Percentiles rank a stretch among this genome's conserved stretches.
Evolutionary conservation across 2,888 invertebrate species (phyloP).

Genomic region (Osmoderma eremita): DNA sequence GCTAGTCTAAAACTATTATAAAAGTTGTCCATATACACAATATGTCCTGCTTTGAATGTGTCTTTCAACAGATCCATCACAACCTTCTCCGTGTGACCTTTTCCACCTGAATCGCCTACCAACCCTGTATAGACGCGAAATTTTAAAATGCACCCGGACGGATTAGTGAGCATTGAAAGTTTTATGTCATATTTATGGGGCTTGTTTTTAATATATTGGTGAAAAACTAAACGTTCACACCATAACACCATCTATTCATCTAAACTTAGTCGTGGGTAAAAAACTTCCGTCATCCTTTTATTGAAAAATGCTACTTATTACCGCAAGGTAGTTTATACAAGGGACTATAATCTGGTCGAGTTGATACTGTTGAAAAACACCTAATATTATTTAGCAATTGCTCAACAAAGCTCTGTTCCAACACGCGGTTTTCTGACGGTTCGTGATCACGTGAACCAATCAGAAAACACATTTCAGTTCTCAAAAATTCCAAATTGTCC

Average conservation of each 20-base stretch:
- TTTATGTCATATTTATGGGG: constrained; percentile 54
- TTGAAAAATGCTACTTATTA: constrained; percentile 59
- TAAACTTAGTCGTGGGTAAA: constrained; percentile 47
- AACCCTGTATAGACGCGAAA: constrained; percentile 51
- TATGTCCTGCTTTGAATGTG: constrained; percentile 46
- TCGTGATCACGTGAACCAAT: too few relatives aligned
- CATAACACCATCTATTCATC: constrained; percentile 50
- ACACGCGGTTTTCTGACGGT: too few relatives aligned
- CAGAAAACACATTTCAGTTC: too few relatives aligned
- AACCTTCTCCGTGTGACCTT: constrained; percentile 50
- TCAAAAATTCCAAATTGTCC: too few relatives aligned
- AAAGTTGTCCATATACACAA: constrained; percentile 48
- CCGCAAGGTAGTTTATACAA: too few relatives aligned
- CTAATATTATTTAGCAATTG: too few relatives aligned
- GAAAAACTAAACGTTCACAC: constrained; percentile 50
- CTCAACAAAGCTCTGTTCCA: too few relatives aligned
- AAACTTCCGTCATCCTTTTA: constrained; percentile 50
- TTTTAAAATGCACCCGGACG: constrained; percentile 48
- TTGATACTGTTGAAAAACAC: too few relatives aligned
- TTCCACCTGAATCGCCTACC: constrained; percentile 45
- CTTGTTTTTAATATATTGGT: too few relatives aligned
- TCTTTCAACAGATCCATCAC: constrained; percentile 46
- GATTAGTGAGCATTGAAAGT: constrained; percentile 50
- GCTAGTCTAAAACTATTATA: constrained; percentile 13
- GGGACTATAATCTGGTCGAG: too few relatives aligned